Evolutionary conservation across 2,113 vertebrate genomes (phyloP), one percentile per base, ranked within the genome.

Genomic region (Equus quagga): DNA sequence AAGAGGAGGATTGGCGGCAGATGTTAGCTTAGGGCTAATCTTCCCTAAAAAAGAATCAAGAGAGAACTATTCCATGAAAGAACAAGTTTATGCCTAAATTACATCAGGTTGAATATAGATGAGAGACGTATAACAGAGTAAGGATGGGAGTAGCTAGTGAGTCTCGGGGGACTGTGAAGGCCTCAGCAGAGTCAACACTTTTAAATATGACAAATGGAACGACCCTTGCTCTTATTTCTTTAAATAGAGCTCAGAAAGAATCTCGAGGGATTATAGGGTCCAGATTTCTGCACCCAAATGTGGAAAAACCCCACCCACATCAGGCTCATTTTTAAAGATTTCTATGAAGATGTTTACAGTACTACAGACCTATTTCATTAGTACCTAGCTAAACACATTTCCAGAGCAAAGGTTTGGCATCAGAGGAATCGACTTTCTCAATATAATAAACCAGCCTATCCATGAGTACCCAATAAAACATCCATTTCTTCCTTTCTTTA

Each of bases 271-370:
- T 19, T 76, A 44, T 1, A 18, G 41, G 19, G 15, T 62, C 60
- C 60, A 83, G 69, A 80, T 10, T 84, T 78, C 65, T 84, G 9
- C 28, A 49, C 54, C 15, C 41, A 81, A 84, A 24, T 44, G 2
- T 44, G 2, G 0, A 19, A 4, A 49, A 65, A 28, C 0, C 2
- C 0, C 12, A 54, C 2, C 56, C 8, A 79, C 72, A 54, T n/a
- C 7, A 51, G 15, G 11, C 9, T 11, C 5, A 84, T 44, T 81
- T 85, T 54, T n/a, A 46, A 83, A 88, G 49, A 54, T 73, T 21
- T 91, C 26, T 94, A 26, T 36, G 5, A n/a, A 31, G 17, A 31
- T 64, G 18, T 60, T 72, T 73, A 91, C 95, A 28, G 9, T 15
- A 73, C 33, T 80, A 56, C 18, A 81, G 36, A 75, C 33, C 3